A percentile compares a stretch with the other conserved stretches of the same genome.
These are phyloP conservation scores for Bovichtus diacanthus DNA, from an alignment of 2,797 vertebrate species.

Conservation along the genomic window DNA sequence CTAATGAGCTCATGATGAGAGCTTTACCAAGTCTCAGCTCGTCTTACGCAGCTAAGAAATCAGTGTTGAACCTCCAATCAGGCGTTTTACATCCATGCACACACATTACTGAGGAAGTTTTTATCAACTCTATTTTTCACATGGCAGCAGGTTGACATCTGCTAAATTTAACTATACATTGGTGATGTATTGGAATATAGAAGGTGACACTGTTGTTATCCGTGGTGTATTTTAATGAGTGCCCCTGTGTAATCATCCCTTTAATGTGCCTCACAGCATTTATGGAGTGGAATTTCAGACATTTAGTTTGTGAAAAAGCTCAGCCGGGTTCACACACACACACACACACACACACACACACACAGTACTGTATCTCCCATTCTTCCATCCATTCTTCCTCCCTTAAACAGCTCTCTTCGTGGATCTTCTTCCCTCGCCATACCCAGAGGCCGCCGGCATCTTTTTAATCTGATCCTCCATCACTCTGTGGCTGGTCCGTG, in stretches of 20 bases:
- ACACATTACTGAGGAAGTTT: background rate
- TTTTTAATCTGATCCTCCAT: constrained; percentile 57
- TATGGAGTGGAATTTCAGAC: constrained; percentile 61
- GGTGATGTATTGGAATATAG: constrained; percentile 26
- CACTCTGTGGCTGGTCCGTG: constrained; percentile 37
- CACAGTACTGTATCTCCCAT: constrained; percentile 13
- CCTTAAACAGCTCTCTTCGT: constrained; percentile 56
- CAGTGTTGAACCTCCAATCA: constrained; percentile 7
- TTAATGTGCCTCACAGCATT: constrained; percentile 63
- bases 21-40: constrained; percentile 54
- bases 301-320: constrained; percentile 48
- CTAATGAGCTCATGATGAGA: constrained; percentile 67
- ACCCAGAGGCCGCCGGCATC: constrained; percentile 42
- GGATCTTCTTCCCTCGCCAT: constrained; percentile 40
- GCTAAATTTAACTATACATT: constrained; percentile 36
- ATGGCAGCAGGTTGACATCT: constrained; percentile 24
- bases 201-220: constrained; percentile 58
- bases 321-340: constrained; percentile 28
- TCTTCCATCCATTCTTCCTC: constrained; percentile 44
- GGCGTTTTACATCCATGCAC: constrained; percentile 2
- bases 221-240: constrained; percentile 65
- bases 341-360: background rate
- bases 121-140: constrained; percentile 15
- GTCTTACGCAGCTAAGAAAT: constrained; percentile 41
- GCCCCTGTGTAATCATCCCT: constrained; percentile 58